phyloP scores from a whole-genome alignment of 2,113 vertebrate genomes.

The Clupea harengus region DNA sequence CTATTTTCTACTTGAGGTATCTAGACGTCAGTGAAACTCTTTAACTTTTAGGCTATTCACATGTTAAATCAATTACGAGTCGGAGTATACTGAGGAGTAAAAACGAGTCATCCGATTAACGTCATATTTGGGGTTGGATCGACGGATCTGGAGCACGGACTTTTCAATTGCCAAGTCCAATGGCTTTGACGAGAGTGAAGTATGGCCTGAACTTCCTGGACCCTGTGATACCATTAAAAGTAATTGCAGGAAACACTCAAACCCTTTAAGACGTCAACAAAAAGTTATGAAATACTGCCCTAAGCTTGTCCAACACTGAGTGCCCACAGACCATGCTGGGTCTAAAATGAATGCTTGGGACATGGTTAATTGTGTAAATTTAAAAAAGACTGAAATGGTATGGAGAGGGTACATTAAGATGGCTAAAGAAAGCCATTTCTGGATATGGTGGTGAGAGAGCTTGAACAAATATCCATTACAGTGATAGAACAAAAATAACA shows the following conservation, averaged over 20 bases:
- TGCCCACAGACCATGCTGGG: not conserved
- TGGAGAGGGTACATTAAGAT: not conserved
- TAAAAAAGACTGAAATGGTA: not conserved
- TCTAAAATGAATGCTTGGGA: not conserved
- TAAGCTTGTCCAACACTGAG: not conserved
- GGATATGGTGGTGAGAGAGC: not conserved
- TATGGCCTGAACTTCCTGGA: not conserved
- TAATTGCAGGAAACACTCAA: constrained; percentile 45
- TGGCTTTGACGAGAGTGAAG: constrained; percentile 32
- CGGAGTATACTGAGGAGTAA: constrained; percentile 32
- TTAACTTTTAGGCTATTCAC: constrained; percentile 9
- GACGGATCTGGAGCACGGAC: not conserved
- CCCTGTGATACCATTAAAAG: constrained; percentile 37
- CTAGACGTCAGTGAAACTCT: not conserved
- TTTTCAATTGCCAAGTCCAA: constrained; percentile 23
- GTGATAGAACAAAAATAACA: not conserved
- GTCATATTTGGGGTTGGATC: constrained; percentile 30
- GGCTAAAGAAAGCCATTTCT: not conserved
- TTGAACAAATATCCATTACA: not conserved
- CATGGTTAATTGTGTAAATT: not conserved
- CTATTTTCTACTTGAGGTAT: constrained; percentile 1
- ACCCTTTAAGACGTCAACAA: constrained; percentile 26
- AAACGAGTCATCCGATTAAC: constrained; percentile 47
- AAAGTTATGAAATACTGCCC: constrained; percentile 20
- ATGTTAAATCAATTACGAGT: constrained; percentile 33